Evolutionary conservation across 2,888 invertebrate species (phyloP), one percentile per base, ranked within the genome.

Genomic region (Pecten maximus): DNA sequence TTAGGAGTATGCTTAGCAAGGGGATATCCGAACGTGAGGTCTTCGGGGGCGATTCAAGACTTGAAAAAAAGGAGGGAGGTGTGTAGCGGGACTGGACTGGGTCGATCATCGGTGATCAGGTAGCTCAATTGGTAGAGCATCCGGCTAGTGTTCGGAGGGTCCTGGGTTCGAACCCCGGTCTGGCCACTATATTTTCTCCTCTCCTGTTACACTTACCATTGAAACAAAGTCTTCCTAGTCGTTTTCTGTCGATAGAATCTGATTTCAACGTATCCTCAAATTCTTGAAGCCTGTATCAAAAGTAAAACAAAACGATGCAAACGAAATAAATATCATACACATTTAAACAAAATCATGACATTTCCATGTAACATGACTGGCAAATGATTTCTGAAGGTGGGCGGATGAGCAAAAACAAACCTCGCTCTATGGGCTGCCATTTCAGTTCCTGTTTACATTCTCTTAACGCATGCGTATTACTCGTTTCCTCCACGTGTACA

Each of bases 231-330:
- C 97, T 97, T 95, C 98, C 97, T 23, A 99, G 97, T 93, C 97
- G 97, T 89, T 97, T 97, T 91, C 98, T 97, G 96, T 98, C 98
- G 94, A 99, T 98, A 90, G 97, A 97, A 94, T 98, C 98, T 93
- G 97, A 97, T 19, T 97, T 97, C 44, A 99, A 97, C 87, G 98
- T 96, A 93, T 98, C 98, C 96, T 98, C 98, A 96, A 98, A 98
- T 95, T 98, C 98, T 97, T 98, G 98, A 93, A 99, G 87, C 93
- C 96, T 96, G 93, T 35, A 94, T 94, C 74, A 92, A 50, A 92
- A 91, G 91, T 87, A 89, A 88, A 15, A 16, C 0, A 19, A 40
- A 35, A 15, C n/a, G 28, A 40, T 40, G 60, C 23, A 16, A 16
- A n/a, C n/a, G 16, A 39, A 40, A 12, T 19, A 8, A 28, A 10